A percentile compares a stretch with the other conserved stretches of the same genome.
These are phyloP conservation scores for Diploptera punctata DNA, from an alignment of 2,888 invertebrate genomes.

Conservation along the genomic window DNA sequence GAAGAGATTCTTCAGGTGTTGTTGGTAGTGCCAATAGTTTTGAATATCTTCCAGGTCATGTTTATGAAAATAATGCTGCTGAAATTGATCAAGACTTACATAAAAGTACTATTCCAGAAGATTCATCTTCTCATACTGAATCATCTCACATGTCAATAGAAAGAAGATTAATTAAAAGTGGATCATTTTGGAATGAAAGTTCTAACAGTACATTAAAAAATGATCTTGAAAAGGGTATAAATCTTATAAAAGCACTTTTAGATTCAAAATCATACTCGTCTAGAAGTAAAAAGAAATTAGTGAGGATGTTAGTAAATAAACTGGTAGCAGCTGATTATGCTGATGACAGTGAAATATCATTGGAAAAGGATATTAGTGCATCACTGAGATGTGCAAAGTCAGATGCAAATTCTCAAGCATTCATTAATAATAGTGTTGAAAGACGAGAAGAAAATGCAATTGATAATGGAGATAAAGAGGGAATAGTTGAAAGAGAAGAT, in stretches of 20 bases:
- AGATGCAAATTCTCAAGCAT: background rate
- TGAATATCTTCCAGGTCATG: slow-evolving; percentile 66
- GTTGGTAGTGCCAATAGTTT: slow-evolving; percentile 70
- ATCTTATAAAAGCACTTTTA: slow-evolving; percentile 64
- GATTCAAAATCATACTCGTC: slow-evolving; percentile 55
- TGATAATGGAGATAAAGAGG: too few species aligned
- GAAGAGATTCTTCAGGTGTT: slow-evolving; percentile 46
- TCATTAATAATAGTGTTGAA: background rate
- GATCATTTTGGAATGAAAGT: slow-evolving; percentile 26
- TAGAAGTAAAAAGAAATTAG: slow-evolving; percentile 65
- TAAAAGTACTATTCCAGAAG: background rate
- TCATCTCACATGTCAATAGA: background rate
- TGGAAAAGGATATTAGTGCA: too few species aligned
- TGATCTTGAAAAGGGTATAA: slow-evolving; percentile 68
- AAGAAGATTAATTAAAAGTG: background rate
- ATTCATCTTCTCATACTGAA: background rate
- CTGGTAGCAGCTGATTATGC: slow-evolving; percentile 65
- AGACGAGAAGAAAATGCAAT: too few species aligned
- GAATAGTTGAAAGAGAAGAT: background rate
- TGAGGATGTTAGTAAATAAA: slow-evolving; percentile 69
- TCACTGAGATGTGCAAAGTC: background rate
- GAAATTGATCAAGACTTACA: background rate
- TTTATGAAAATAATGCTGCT: slow-evolving; percentile 58
- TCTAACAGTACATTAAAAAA: slow-evolving; percentile 54
- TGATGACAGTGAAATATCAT: slow-evolving; percentile 55